Percentiles rank a stretch among this genome's conserved stretches.
Evolutionary conservation across 2,888 invertebrate genomes (phyloP).

Genomic region (Netelia melanura): DNA sequence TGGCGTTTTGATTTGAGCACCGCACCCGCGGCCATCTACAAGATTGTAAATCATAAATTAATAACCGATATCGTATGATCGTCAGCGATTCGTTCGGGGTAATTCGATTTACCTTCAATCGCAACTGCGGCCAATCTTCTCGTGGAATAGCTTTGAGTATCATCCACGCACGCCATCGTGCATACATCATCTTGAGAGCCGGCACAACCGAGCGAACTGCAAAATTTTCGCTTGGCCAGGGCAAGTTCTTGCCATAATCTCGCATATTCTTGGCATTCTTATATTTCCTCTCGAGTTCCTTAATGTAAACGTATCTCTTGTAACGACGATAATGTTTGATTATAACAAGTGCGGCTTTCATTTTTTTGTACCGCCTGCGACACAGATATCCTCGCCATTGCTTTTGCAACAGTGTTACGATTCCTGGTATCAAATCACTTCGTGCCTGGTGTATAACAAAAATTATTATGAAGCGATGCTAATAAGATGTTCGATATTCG

Average conservation of each 20-base stretch:
- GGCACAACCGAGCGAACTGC: slow-evolving; percentile 88
- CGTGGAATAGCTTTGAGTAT: slow-evolving; percentile 92
- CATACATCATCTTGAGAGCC: slow-evolving; percentile 88
- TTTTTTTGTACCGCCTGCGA: slow-evolving; percentile 92
- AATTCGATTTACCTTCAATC: slow-evolving; percentile 87
- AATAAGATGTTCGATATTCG: neutral
- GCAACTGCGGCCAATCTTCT: slow-evolving; percentile 95
- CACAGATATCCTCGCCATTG: slow-evolving; percentile 94
- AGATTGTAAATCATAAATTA: slow-evolving; percentile 38
- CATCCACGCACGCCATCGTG: slow-evolving; percentile 96
- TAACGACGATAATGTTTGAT: slow-evolving; percentile 92
- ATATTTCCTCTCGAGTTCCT: slow-evolving; percentile 88
- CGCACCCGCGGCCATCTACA: slow-evolving; percentile 89
- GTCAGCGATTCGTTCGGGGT: no score
- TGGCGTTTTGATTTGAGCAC: slow-evolving; percentile 89
- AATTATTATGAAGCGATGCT: neutral
- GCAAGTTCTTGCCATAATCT: slow-evolving; percentile 92
- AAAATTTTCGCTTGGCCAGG: slow-evolving; percentile 93
- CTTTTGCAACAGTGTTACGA: slow-evolving; percentile 97
- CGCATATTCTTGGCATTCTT: slow-evolving; percentile 88
- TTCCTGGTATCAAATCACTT: slow-evolving; percentile 94
- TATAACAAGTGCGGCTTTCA: slow-evolving; percentile 94
- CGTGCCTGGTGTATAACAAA: slow-evolving; percentile 86
- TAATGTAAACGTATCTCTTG: slow-evolving; percentile 91
- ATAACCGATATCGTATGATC: neutral